Evolutionary conservation across 2,797 vertebrate species (phyloP), one percentile per base, ranked within the genome.

Genomic region (Ceryle rudis): DNA sequence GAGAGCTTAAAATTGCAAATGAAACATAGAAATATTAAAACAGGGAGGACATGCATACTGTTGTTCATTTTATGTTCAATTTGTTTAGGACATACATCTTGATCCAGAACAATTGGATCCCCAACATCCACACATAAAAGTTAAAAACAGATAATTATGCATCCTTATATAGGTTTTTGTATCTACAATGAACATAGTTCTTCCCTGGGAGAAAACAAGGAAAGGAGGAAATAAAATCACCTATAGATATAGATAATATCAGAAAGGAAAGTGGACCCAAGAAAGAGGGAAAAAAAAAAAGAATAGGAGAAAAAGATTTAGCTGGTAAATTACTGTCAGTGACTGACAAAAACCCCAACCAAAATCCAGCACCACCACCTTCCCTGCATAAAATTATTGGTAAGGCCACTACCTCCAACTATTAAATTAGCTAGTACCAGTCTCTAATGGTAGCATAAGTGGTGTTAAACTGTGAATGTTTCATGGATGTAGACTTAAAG

Each of bases 281-380:
- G 65, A 83, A 47, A 16, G 14, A 52, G 17, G n/a, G 37, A 10
- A 37, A 37, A 37, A 37, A 37, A 39, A 73, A 16, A 9, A 47
- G 11, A 70, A 52, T 11, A 65, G 9, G 7, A 81, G 11, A 81
- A 60, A 60, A 78, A 71, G 1, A 5, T 4, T 49, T 88, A 41
- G 7, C 7, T 21, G 47, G 1, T 31, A 51, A 29, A 9, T 9
- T 77, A 41, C n/a, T 52, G 11, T 5, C 14, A 90, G 6, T 41
- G 23, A 80, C 2, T 0, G 47, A 18, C 8, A 47, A 37, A 2
- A 1, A 28, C 20, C 33, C 14, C 10, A 21, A 47, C 44, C 1
- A 54, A 37, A 23, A 52, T 37, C 25, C 4, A 75, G 13, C 1
- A 15, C n/a, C 9, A 37, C 6, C 33, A 18, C 13, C 2, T 0